These are phyloP conservation scores for Dichetophora obliterata DNA, from an alignment of 2,888 invertebrate species.

Conservation along the genomic window DNA sequence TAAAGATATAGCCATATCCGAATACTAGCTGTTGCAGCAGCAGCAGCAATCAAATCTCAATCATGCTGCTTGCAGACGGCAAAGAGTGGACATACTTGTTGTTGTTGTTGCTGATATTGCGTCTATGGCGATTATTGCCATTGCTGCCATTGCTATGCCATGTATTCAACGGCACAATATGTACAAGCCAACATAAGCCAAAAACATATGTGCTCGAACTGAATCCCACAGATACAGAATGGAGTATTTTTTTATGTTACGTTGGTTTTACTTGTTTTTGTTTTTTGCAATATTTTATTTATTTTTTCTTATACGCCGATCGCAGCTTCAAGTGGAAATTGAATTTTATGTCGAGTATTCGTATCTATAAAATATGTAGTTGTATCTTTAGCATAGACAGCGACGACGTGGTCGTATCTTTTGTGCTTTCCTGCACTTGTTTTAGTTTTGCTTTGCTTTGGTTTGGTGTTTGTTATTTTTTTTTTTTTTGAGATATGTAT, in stretches of 20 bases:
- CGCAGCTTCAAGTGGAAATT: slow-evolving; percentile 22
- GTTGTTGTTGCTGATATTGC: slow-evolving; percentile 34
- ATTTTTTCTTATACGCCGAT: background rate
- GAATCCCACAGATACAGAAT: background rate
- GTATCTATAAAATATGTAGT: background rate
- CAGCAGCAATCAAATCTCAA: slow-evolving; percentile 31
- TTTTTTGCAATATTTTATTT: background rate
- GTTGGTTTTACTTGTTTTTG: no score
- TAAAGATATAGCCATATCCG: background rate
- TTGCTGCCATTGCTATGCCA: slow-evolving; percentile 18
- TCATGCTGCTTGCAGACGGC: slow-evolving; percentile 25
- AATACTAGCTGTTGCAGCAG: background rate
- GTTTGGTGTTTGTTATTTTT: background rate
- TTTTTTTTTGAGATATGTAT: background rate
- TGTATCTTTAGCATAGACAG: background rate
- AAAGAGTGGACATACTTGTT: slow-evolving; percentile 50
- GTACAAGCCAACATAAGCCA: background rate
- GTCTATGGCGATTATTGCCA: slow-evolving; percentile 8
- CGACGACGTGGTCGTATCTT: background rate
- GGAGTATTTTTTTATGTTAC: slow-evolving; percentile 13
- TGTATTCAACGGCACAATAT: slow-evolving; percentile 19
- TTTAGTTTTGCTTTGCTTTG: background rate
- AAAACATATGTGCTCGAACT: background rate
- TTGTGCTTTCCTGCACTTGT: slow-evolving; percentile 11
- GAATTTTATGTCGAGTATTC: slow-evolving; percentile 25